Conservation (phyloP, 30 jellyfish, hydroid and myxozoan genomes). For the Clytia hemisphaerica region DNA sequence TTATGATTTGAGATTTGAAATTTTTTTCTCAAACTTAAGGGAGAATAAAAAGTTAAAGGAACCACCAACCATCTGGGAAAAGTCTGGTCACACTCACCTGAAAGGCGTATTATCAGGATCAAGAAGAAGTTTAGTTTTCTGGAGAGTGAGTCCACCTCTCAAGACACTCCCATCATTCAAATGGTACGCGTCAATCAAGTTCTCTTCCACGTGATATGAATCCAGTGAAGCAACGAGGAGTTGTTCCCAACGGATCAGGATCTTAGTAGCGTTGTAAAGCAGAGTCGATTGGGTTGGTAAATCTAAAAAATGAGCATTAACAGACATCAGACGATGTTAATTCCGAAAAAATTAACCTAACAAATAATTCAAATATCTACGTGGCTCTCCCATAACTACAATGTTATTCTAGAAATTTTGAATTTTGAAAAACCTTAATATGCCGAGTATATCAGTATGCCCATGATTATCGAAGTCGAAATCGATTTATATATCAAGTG, state of each 20-base stretch:
- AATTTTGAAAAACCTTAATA: no score
- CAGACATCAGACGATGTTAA: neutral
- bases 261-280: constrained; percentile 68
- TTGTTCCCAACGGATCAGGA: constrained; percentile 79
- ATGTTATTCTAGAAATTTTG: no score
- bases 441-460: no score
- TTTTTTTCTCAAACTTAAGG: no score
- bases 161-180: constrained; percentile 56
- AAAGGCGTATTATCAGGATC: constrained; percentile 93
- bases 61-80: no score
- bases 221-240: constrained; percentile 56
- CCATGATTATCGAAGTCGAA: no score
- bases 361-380: no score
- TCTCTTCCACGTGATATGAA: constrained; percentile 48
- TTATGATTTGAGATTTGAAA: no score
- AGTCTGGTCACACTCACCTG: constrained; percentile 74
- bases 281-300: constrained; percentile 87
- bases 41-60: no score
- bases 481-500: no score
- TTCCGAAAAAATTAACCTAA: neutral
- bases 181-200: constrained; percentile 38
- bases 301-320: constrained; percentile 36
- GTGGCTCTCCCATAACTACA: no score
- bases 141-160: constrained; percentile 92
- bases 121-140: constrained; percentile 43